Evolutionary conservation across 1,140 invertebrate species (phyloP), one percentile per base, ranked within the genome.

Genomic region (Pseudachorutes palmiensis): DNA sequence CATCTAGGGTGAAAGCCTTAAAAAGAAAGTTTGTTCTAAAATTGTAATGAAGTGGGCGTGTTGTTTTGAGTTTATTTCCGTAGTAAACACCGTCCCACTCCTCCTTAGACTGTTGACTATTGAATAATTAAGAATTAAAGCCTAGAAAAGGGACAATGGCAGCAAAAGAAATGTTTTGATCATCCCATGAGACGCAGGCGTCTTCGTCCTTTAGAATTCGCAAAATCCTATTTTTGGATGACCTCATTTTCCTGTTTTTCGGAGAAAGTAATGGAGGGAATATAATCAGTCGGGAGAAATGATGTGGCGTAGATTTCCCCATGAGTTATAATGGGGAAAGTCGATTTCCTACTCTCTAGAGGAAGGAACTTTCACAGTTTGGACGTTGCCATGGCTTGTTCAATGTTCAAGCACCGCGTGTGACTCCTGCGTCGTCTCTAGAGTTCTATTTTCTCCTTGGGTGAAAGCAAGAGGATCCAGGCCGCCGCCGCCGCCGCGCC

Each of bases 211-310:
- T 9, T 9, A 45, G 36, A 45, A 19, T 45, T 45, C 9, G 36
- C 36, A 12, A 9, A 19, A 45, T 9, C 36, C 12, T 60, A 31
- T 31, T 29, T 28, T 60, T 60, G 30, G 58, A 31, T 60, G 26
- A 29, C 58, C 30, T 60, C 58, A 29, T 60, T 31, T 60, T 30
- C 58, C 22, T 60, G 24, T 31, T 31, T 55, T 55, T 41, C 36
- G 51, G 51, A 55, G 51, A 55, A 55, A 55, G 58, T 60, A 29
- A 16, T 9, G 58, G 24, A 12, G 24, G 29, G 12, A 31, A 12
- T 28, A 60, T 60, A 31, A 60, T 60, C 3, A 55, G 30, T 2
- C 2, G 30, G 5, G 24, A 29, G 24, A 60, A 60, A 60, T 29
- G 58, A 31, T 29, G 58, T 22, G 14, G 24, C 36, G 36, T 5